Conservation (phyloP, 2,888 invertebrate species). For the Meliscaeva auricollis region DNA sequence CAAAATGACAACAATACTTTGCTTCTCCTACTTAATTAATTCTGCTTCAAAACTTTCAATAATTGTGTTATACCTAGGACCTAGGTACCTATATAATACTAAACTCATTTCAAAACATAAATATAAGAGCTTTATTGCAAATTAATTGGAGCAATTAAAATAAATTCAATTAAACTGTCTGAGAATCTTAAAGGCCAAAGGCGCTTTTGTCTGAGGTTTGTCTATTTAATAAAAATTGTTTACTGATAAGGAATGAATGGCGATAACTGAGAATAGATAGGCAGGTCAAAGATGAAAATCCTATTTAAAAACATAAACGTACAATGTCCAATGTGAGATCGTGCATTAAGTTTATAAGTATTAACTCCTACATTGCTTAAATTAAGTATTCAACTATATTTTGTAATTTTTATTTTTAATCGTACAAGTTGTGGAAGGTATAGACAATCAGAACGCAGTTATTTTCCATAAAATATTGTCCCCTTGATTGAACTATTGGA, state of each 20-base stretch:
- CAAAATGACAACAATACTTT: no score
- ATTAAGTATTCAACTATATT: no score
- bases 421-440: no score
- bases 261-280: not conserved
- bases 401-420: no score
- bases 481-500: no score
- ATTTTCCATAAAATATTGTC: no score
- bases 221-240: not conserved
- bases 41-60: no score
- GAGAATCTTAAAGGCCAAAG: not conserved
- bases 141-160: not conserved
- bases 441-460: no score
- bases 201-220: not conserved
- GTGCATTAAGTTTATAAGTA: not conserved
- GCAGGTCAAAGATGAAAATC: constrained; percentile 1
- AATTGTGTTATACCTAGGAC: no score
- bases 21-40: no score
- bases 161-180: constrained; percentile 24
- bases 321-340: not conserved
- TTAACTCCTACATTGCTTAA: no score
- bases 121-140: not conserved
- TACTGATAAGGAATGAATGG: not conserved
- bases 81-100: no score
- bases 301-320: not conserved
- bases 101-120: not conserved